Conservation (phyloP, 1,140 invertebrate species). For the Heterodera schachtii region DNA sequence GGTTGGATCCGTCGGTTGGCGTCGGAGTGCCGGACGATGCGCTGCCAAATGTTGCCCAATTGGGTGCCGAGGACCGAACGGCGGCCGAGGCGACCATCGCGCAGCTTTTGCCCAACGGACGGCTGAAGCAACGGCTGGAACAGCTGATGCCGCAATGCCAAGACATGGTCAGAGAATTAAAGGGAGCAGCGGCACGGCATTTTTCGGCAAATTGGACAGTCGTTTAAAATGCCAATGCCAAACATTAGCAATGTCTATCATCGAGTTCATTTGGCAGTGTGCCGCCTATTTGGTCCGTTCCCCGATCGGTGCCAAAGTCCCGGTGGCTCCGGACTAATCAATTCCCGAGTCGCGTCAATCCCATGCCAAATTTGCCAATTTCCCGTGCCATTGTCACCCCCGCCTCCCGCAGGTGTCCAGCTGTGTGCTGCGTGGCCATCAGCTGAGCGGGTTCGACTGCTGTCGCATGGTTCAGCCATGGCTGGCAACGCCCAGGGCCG, state of each 20-base stretch:
- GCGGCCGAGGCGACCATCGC: constrained; percentile 34
- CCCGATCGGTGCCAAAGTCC: too few relatives aligned
- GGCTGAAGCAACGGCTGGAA: constrained; percentile 39
- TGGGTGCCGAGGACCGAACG: constrained; percentile 7
- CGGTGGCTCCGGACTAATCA: too few relatives aligned
- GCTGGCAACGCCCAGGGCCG: constrained; percentile 16
- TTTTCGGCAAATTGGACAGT: neutral
- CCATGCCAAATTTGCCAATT: too few relatives aligned
- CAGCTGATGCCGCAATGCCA: constrained; percentile 28
- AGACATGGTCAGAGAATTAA: constrained; percentile 18
- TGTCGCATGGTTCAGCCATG: constrained; percentile 33
- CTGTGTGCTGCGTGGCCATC: constrained; percentile 18
- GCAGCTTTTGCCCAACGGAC: constrained; percentile 28
- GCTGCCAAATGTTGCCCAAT: neutral
- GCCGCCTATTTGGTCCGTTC: too few relatives aligned
- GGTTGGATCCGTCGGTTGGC: constrained; percentile 30
- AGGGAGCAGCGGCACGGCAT: neutral
- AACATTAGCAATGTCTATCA: too few relatives aligned
- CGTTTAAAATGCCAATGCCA: too few relatives aligned
- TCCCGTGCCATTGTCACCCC: too few relatives aligned
- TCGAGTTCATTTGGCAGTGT: too few relatives aligned
- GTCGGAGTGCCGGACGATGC: constrained; percentile 14
- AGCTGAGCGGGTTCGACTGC: constrained; percentile 34
- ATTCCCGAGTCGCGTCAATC: too few relatives aligned
- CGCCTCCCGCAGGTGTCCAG: constrained; percentile 6